Conservation (phyloP, 2,113 vertebrate species). For the Albula glossodonta region DNA sequence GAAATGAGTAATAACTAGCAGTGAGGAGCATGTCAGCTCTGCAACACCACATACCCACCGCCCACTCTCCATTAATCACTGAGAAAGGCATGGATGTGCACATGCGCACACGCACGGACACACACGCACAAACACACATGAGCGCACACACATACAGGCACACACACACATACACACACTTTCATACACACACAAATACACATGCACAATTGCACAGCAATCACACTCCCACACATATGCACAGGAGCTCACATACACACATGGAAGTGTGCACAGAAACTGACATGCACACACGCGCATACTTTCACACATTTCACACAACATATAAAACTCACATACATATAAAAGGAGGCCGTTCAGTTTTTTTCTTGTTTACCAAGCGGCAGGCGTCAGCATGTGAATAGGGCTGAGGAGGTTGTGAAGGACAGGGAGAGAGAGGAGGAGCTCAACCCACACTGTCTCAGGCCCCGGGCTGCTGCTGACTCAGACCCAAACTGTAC, state of each 20-base stretch:
- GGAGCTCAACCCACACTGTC: not conserved
- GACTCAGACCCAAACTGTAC: slow-evolving; percentile 26
- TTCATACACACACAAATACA: not conserved
- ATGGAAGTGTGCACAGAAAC: too few relatives aligned
- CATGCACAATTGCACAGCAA: not conserved
- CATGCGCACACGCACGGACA: not conserved
- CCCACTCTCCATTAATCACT: slow-evolving; percentile 32
- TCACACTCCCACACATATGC: too few relatives aligned
- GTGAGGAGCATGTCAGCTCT: slow-evolving; percentile 24
- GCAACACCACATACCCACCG: slow-evolving; percentile 9
- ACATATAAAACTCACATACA: not conserved
- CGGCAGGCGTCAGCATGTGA: not conserved
- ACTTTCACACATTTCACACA: too few relatives aligned
- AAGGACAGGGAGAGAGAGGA: not conserved
- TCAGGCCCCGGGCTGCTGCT: not conserved
- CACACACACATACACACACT: not conserved
- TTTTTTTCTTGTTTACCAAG: not conserved
- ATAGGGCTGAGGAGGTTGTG: not conserved
- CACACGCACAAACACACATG: not conserved
- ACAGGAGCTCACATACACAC: too few relatives aligned
- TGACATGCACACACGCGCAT: too few relatives aligned
- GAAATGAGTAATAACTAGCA: slow-evolving; percentile 27
- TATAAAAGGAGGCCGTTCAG: not conserved
- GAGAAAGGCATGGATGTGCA: not conserved
- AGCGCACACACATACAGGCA: not conserved